phyloP scores from a whole-genome alignment of 2,113 vertebrate species.

The Trichomycterus rosablanca region DNA sequence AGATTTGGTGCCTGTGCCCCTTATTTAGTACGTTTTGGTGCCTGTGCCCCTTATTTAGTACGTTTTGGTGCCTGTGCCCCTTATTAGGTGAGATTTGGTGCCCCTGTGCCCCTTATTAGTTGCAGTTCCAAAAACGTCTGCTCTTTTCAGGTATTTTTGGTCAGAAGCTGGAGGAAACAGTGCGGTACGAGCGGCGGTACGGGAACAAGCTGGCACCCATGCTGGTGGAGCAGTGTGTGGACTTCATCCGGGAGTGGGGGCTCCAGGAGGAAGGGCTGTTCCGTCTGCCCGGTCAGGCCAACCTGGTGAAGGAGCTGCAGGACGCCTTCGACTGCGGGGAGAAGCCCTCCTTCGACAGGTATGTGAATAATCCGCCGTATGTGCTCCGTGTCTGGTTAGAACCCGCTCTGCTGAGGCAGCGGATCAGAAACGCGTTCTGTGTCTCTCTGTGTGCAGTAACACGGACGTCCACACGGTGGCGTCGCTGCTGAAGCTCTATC shows the following conservation, averaged over 20 bases:
- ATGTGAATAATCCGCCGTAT: conserved; percentile 8
- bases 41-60: too few species aligned
- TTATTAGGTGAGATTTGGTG: too few species aligned
- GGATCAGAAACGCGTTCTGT: background rate
- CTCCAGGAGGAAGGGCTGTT: conserved; percentile 92
- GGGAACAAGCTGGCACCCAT: conserved; percentile 86
- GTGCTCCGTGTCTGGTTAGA: too few species aligned
- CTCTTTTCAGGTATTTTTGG: conserved; percentile 85
- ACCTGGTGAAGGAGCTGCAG: conserved; percentile 95
- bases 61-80: too few species aligned
- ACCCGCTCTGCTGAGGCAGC: too few species aligned
- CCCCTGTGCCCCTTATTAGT: too few species aligned
- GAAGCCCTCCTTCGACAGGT: conserved; percentile 95
- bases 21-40: too few species aligned
- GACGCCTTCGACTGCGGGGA: conserved; percentile 96
- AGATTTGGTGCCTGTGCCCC: too few species aligned
- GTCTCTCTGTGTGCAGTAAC: conserved; percentile 66
- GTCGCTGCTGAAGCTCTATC: conserved; percentile 91
- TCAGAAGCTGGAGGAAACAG: conserved; percentile 93
- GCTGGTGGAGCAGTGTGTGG: conserved; percentile 95
- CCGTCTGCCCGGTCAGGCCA: conserved; percentile 88
- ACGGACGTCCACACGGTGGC: conserved; percentile 96
- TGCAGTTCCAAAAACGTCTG: too few species aligned
- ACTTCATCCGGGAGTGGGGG: conserved; percentile 89
- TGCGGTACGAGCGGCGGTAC: conserved; percentile 85